Base-by-base conservation (phyloP, 2,888 invertebrate genomes). In the Fabriciana adippe region DNA sequence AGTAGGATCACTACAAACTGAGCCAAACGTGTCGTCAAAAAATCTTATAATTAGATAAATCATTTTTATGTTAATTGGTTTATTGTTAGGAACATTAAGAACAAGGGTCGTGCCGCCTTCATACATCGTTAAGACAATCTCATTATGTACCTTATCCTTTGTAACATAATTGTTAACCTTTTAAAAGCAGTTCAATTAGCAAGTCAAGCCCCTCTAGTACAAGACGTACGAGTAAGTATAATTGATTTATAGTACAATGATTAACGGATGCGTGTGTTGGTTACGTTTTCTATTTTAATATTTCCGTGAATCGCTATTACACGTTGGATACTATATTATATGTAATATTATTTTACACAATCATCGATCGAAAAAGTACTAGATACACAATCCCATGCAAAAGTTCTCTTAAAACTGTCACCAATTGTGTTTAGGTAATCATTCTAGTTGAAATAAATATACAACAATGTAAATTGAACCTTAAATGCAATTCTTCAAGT, bases 91-190 rank as follows among this genome's bases (percentile, higher is more conserved):
- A 41, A 41, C 35, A 41, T 41, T 41, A 41, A 41, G 35, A 1
- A 8, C 21, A 53, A 21, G 16, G 21, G 47, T 15, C 5, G n/a
- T 11, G 26, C 26, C 21, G 57, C 47, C 31, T 13, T 13, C n/a
- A n/a, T 13, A 59, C 48, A 48, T 26, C 16, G 13, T 59, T 59
- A 48, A 48, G 47, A 48, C 15, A 59, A 59, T 59, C 59, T 47
- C 21, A 48, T 59, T 59, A 48, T 47, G 47, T 47, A 53, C 53
- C 18, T 18, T 2, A 53, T 41, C 11, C 11, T 41, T 26, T 47
- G 47, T 59, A 41, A 41, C 35, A 41, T 41, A 26, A 59, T 13
- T 59, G 59, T 59, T 59, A 59, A 59, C 59, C 59, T 59, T 26
- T 59, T 26, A 48, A 59, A 59, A 59, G 59, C 59, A 48, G 59